phyloP scores from a whole-genome alignment of 2,888 invertebrate genomes.

The Thumatha senex region DNA sequence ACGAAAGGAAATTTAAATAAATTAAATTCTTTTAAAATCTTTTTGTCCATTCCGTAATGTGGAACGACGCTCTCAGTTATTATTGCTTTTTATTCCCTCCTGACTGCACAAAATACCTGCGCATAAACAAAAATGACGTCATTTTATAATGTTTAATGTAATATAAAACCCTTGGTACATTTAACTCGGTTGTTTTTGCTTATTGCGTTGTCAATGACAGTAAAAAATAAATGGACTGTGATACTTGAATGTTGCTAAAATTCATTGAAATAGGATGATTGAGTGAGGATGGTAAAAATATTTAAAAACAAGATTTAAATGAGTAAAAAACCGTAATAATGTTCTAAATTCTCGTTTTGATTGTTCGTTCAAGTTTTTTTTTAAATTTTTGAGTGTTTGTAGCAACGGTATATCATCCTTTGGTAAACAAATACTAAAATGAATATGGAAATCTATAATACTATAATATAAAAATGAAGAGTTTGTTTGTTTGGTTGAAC shows the following conservation, averaged over 20 bases:
- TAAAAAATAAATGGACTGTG: slow-evolving; percentile 5
- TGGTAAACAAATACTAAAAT: too few species aligned
- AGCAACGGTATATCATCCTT: too few species aligned
- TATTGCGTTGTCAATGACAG: slow-evolving; percentile 18
- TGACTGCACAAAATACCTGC: slow-evolving; percentile 24
- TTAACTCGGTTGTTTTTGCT: slow-evolving; percentile 36
- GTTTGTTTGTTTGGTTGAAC: too few species aligned
- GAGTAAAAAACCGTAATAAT: too few species aligned
- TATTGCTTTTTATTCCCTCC: slow-evolving; percentile 32
- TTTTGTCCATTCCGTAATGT: neutral
- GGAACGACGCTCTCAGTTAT: slow-evolving; percentile 14
- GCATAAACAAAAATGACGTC: slow-evolving; percentile 34
- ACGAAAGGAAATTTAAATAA: neutral
- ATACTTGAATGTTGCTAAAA: too few species aligned
- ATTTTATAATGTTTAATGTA: slow-evolving; percentile 49
- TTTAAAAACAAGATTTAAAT: too few species aligned
- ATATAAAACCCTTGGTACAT: slow-evolving; percentile 56
- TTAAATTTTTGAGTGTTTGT: too few species aligned
- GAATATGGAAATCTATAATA: too few species aligned
- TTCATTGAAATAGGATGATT: neutral
- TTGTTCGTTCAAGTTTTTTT: too few species aligned
- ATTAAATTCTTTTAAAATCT: neutral
- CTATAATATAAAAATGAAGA: too few species aligned
- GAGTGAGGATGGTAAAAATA: neutral
- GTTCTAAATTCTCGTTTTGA: too few species aligned